Percentiles rank a stretch among this genome's conserved stretches.
Conservation (phyloP, 2,888 invertebrate genomes). For the Cetonia aurata region DNA sequence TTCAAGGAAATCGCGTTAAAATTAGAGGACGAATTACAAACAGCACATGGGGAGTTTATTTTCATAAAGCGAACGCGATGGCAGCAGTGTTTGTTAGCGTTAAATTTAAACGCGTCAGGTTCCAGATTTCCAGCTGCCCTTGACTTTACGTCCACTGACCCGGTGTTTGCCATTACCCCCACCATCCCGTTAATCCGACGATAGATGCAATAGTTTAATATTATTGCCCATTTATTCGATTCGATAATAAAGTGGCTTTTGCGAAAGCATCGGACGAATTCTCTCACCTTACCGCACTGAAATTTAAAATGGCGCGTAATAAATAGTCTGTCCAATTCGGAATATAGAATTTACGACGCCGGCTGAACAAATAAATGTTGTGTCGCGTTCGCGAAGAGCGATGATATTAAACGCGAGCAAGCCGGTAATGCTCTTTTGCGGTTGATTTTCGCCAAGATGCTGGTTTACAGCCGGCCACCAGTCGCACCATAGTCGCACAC, state of each 20-base stretch:
- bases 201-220: conserved; percentile 37
- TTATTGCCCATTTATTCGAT: conserved; percentile 11
- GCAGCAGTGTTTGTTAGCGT: too few relatives aligned
- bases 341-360: not conserved
- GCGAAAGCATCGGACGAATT: conserved; percentile 19
- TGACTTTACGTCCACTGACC: conserved; percentile 67
- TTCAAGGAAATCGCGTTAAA: not conserved
- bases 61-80: not conserved
- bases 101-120: conserved; percentile 28
- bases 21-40: not conserved
- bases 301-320: conserved; percentile 15
- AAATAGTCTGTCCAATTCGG: not conserved
- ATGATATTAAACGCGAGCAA: not conserved
- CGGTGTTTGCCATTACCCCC: conserved; percentile 58
- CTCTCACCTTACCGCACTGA: not conserved
- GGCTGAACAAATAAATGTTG: not conserved
- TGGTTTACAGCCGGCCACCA: conserved; percentile 4
- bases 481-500: conserved; percentile 12
- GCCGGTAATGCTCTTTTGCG: conserved; percentile 32
- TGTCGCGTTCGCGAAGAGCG: too few relatives aligned
- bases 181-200: conserved; percentile 24
- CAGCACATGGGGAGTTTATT: not conserved
- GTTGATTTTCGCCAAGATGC: conserved; percentile 37
- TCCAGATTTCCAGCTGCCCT: conserved; percentile 61
- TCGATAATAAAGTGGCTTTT: conserved; percentile 5